Evolutionary conservation across 2,113 vertebrate genomes (phyloP), one percentile per base, ranked within the genome.

Genomic region (Cynoglossus semilaevis): DNA sequence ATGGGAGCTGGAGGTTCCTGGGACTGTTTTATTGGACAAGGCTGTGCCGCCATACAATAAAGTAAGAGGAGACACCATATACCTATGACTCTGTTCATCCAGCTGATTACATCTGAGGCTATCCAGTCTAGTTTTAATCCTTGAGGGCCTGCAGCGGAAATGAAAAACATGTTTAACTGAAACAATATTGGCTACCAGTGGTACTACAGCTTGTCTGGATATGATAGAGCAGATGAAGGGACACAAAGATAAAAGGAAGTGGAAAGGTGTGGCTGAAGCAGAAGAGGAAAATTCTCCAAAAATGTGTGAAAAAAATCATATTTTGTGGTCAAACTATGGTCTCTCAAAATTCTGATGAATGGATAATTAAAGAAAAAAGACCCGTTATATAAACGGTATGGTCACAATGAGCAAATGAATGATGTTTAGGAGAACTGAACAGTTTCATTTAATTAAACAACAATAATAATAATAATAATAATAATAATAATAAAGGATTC

Each of bases 81-180:
- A 61, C 57, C 61, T 53, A 69, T 10, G 52, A 52, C 52, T 58
- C 60, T 58, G 51, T 70, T 63, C 54, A 58, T 67, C 63, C 76
- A 71, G 67, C 70, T 79, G 75, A 52, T 62, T 53, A 29, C 13
- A 61, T 55, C 47, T 60, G 70, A 63, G 58, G 69, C 77, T 55
- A 41, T 12, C 8, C 55, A 70, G 58, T 69, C 51, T 63, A 70
- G 61, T 49, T 49, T 59, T 29, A 1, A 57, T 81, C 82, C 79
- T 83, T 36, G 11, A 56, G 75, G 83, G 79, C 59, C 66, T 56
- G 58, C 54, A 66, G 73, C 68, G 81, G 83, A 82, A 88, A 88
- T 87, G 75, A 87, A 88, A 89, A 84, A 78, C 77, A 77, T 78
- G 74, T 77, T 88, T 76, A 79, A 84, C 70, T 59, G 75, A 45